phyloP scores from a whole-genome alignment of 2,888 invertebrate genomes.

The Agrochola circellaris region DNA sequence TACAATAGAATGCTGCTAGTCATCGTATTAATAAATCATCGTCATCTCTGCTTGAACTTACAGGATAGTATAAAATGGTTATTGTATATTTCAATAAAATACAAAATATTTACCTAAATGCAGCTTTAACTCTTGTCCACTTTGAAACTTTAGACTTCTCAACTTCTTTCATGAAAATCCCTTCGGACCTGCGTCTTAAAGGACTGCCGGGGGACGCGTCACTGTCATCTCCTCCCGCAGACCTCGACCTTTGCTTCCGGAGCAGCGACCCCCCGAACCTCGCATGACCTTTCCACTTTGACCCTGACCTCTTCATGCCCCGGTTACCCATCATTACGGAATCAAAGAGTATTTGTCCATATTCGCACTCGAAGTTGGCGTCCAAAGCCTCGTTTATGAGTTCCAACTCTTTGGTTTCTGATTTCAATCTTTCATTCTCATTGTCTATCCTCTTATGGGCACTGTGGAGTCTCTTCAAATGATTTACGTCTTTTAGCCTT shows the following conservation, averaged over 20 bases:
- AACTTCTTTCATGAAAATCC: conserved; percentile 84
- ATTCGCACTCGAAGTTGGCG: conserved; percentile 91
- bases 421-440: conserved; percentile 83
- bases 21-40: background rate
- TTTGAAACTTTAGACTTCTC: conserved; percentile 93
- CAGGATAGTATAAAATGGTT: background rate
- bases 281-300: conserved; percentile 87
- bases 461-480: conserved; percentile 92
- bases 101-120: conserved; percentile 92
- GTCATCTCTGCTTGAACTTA: background rate
- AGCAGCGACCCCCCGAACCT: conserved; percentile 88
- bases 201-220: conserved; percentile 83
- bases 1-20: background rate
- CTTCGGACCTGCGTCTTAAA: conserved; percentile 83
- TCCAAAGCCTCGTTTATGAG: conserved; percentile 88
- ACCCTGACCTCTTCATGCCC: conserved; percentile 87
- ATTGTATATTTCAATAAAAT: background rate
- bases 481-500: conserved; percentile 93
- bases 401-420: conserved; percentile 82
- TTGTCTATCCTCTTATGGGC: conserved; percentile 89
- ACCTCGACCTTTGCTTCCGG: conserved; percentile 92
- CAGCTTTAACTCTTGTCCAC: conserved; percentile 97
- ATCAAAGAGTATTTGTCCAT: conserved; percentile 92
- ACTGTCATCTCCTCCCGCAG: conserved; percentile 92
- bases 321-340: conserved; percentile 91